A percentile compares a stretch with the other conserved stretches of the same genome.
These are phyloP conservation scores for Fregetta grallaria DNA, from an alignment of 2,113 vertebrate genomes.

Conservation along the genomic window DNA sequence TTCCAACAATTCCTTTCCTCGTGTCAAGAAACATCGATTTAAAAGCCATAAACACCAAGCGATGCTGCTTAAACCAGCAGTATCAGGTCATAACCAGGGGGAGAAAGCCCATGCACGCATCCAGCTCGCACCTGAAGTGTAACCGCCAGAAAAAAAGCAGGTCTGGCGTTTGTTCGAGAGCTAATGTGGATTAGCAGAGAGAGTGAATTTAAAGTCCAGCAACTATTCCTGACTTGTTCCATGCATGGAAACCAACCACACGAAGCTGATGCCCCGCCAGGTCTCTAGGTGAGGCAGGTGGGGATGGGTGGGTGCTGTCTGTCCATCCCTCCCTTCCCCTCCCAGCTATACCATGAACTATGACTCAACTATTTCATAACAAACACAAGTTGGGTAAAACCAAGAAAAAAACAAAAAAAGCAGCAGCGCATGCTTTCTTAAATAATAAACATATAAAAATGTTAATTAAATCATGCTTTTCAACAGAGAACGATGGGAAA, in stretches of 20 bases:
- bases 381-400: slow-evolving; percentile 14
- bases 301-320: not conserved
- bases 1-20: not conserved
- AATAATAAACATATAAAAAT: slow-evolving; percentile 43
- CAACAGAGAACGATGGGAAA: not conserved
- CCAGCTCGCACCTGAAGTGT: no score
- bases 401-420: not conserved
- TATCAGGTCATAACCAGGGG: not conserved
- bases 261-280: not conserved
- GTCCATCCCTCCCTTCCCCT: not conserved
- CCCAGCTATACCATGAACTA: not conserved
- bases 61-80: not conserved
- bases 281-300: not conserved
- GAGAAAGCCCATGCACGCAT: fast-evolving
- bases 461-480: slow-evolving; percentile 52
- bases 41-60: not conserved
- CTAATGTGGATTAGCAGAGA: not conserved
- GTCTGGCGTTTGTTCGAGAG: fast-evolving
- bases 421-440: not conserved
- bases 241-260: not conserved
- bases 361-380: not conserved
- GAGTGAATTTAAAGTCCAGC: not conserved
- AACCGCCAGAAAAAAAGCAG: not conserved
- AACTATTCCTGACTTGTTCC: not conserved
- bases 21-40: fast-evolving